Percentiles rank a stretch among this genome's conserved stretches.
phyloP scores from a whole-genome alignment of 2,113 vertebrate genomes.

The Ceuthmochares aereus region DNA sequence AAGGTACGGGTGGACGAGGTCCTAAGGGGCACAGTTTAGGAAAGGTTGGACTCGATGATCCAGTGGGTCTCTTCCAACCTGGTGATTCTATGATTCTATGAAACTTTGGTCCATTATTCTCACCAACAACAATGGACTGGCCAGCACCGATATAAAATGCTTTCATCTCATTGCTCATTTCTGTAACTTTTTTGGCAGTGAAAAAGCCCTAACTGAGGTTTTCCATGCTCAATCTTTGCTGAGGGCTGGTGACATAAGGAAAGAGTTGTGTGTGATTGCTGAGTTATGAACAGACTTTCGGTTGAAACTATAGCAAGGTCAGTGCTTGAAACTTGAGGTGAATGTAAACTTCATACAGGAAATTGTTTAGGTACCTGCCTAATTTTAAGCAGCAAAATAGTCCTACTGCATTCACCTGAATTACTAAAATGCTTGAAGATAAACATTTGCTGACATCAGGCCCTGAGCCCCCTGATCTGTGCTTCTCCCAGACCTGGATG shows the following conservation, averaged over 20 bases:
- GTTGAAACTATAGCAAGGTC: conserved; percentile 23
- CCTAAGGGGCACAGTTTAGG: no score
- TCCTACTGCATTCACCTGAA: conserved; percentile 20
- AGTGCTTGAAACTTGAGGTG: conserved; percentile 1
- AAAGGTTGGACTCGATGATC: no score
- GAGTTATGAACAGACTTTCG: conserved; percentile 39
- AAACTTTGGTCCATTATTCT: background rate
- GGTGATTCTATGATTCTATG: no score
- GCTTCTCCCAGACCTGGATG: background rate
- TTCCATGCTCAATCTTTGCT: background rate
- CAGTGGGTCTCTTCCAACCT: no score
- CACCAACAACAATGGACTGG: background rate
- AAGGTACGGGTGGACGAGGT: no score
- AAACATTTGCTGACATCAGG: background rate
- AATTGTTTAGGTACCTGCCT: conserved; percentile 52
- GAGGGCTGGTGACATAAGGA: conserved; percentile 20
- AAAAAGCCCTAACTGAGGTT: background rate
- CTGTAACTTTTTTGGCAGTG: background rate
- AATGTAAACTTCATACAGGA: conserved; percentile 26
- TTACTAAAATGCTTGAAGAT: background rate
- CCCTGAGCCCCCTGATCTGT: background rate
- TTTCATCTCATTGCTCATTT: background rate
- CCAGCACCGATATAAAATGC: background rate
- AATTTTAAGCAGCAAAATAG: conserved; percentile 33
- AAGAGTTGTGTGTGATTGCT: conserved; percentile 42